These are phyloP conservation scores for Escarpia spicata DNA, from an alignment of 2,888 invertebrate genomes.

Conservation along the genomic window DNA sequence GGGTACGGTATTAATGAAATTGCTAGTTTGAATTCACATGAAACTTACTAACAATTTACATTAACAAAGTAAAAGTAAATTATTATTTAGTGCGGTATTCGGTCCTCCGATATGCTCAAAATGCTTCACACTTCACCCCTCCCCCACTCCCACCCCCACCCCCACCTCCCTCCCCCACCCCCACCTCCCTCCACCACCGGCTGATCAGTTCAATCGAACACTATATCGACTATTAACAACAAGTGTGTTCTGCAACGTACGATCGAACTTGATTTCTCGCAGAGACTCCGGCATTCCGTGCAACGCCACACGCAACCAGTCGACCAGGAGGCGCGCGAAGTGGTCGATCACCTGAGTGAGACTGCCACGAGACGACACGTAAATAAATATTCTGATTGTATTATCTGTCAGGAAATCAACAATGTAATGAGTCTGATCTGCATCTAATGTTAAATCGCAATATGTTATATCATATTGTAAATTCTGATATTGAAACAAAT, in stretches of 20 bases:
- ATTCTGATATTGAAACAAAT: too few species aligned
- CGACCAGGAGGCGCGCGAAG: slow-evolving; percentile 66
- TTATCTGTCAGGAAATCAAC: too few species aligned
- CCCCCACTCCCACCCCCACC: too few species aligned
- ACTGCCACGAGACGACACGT: slow-evolving; percentile 46
- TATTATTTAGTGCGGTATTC: too few species aligned
- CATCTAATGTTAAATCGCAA: too few species aligned
- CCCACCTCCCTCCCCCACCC: too few species aligned
- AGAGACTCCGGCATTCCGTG: slow-evolving; percentile 64
- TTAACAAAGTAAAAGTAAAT: too few species aligned
- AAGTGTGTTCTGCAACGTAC: slow-evolving; percentile 54
- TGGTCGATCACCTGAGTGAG: slow-evolving; percentile 66
- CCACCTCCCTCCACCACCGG: too few species aligned
- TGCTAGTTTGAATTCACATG: neutral
- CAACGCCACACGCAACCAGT: slow-evolving; percentile 65
- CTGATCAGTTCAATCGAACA: neutral
- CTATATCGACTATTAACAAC: neutral
- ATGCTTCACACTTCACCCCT: too few species aligned
- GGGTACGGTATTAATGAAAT: neutral
- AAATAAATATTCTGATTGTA: neutral
- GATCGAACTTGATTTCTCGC: slow-evolving; percentile 64
- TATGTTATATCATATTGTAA: too few species aligned
- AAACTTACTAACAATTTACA: neutral
- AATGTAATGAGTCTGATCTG: too few species aligned
- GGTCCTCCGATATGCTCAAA: too few species aligned